phyloP scores from a whole-genome alignment of 2,888 invertebrate species.

The Shargacucullia verbasci region DNA sequence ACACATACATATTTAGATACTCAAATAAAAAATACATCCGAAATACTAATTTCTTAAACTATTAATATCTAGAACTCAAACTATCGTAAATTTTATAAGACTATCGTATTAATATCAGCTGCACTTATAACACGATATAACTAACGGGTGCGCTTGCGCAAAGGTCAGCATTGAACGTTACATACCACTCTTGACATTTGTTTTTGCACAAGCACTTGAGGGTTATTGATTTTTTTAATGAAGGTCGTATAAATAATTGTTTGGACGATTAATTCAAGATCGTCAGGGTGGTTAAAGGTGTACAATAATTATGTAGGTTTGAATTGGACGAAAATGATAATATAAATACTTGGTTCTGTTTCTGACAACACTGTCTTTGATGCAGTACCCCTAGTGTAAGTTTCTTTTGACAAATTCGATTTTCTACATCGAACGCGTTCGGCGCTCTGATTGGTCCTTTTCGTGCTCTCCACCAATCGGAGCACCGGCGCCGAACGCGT shows the following conservation, averaged over 20 bases:
- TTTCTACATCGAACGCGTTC: too few species aligned
- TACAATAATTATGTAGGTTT: background rate
- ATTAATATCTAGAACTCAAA: background rate
- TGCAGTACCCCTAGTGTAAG: too few species aligned
- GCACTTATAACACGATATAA: slow-evolving; percentile 29
- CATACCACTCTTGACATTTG: slow-evolving; percentile 68
- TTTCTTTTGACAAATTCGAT: too few species aligned
- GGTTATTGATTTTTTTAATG: slow-evolving; percentile 43
- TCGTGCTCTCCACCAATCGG: too few species aligned
- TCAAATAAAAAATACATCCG: too few species aligned
- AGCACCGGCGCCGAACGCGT: too few species aligned
- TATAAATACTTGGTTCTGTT: too few species aligned
- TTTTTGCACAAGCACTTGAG: slow-evolving; percentile 53
- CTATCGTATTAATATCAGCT: slow-evolving; percentile 35
- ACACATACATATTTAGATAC: too few species aligned
- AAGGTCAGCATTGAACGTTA: slow-evolving; percentile 73
- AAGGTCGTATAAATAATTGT: slow-evolving; percentile 24
- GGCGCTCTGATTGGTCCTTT: too few species aligned
- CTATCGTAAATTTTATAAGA: slow-evolving; percentile 1
- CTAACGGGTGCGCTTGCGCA: slow-evolving; percentile 57
- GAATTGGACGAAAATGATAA: too few species aligned
- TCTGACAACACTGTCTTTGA: too few species aligned
- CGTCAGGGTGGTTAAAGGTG: slow-evolving; percentile 4
- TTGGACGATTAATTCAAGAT: slow-evolving; percentile 12
- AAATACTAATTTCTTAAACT: too few species aligned